These are phyloP conservation scores for Actinostola sp. DNA, from an alignment of 92 coral and sea anemone species.

Conservation along the genomic window DNA sequence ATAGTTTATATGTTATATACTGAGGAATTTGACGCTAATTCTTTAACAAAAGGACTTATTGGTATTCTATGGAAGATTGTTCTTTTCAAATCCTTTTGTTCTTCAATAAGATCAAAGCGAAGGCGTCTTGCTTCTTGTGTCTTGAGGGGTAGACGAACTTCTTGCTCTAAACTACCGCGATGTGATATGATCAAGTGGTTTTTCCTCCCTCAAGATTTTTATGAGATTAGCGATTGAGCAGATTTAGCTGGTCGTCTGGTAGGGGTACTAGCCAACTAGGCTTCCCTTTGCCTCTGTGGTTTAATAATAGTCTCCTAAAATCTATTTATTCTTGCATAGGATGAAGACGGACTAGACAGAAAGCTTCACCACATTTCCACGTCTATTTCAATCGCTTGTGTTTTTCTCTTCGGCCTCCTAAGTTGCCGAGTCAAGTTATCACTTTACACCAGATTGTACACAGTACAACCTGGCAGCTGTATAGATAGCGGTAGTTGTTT, in stretches of 20 bases:
- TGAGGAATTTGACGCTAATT: background rate
- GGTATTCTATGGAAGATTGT: slow-evolving; percentile 9
- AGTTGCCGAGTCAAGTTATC: background rate
- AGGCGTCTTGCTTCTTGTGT: slow-evolving; percentile 30
- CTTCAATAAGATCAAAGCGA: slow-evolving; percentile 16
- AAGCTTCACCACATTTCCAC: slow-evolving; percentile 31
- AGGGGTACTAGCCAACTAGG: slow-evolving; percentile 14
- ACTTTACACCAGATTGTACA: slow-evolving; percentile 2
- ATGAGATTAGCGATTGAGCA: slow-evolving; percentile 15
- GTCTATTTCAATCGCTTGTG: background rate
- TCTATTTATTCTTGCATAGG: background rate
- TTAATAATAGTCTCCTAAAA: background rate
- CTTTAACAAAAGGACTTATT: slow-evolving; percentile 1
- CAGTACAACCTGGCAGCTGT: background rate
- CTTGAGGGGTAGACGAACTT: slow-evolving; percentile 30
- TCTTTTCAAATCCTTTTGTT: slow-evolving; percentile 17
- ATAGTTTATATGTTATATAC: slow-evolving; percentile 8
- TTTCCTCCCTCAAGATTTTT: slow-evolving; percentile 30
- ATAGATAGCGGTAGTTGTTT: slow-evolving; percentile 21
- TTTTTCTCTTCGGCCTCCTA: background rate
- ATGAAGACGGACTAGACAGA: background rate
- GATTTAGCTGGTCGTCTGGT: slow-evolving; percentile 5
- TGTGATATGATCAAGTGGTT: slow-evolving; percentile 10
- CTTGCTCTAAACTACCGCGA: slow-evolving; percentile 25
- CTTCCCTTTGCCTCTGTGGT: slow-evolving; percentile 9